Evolutionary conservation across 2,797 vertebrate genomes (phyloP).

Genomic region (Cuniculus paca): DNA sequence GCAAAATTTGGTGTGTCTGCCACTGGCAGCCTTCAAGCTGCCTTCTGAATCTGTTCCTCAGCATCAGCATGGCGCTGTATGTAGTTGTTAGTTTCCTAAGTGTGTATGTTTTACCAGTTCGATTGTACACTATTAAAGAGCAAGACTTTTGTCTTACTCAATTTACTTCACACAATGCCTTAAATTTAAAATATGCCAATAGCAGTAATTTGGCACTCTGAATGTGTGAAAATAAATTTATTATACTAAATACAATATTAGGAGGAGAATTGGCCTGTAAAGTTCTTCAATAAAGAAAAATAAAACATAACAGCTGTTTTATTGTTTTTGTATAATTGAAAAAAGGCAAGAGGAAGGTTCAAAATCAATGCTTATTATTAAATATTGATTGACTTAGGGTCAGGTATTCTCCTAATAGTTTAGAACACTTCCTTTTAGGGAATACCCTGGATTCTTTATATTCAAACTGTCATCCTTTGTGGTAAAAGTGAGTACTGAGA

Average conservation of each 20-base stretch:
- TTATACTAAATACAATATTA: background rate
- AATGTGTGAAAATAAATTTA: background rate
- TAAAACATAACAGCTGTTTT: background rate
- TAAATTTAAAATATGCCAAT: background rate
- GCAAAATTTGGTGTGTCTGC: background rate
- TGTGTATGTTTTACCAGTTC: background rate
- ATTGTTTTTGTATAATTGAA: background rate
- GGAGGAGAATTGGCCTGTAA: background rate
- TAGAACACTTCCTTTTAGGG: slow-evolving; percentile 33
- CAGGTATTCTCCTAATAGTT: slow-evolving; percentile 63
- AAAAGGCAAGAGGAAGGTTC: background rate
- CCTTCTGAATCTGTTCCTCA: background rate
- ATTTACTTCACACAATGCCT: background rate
- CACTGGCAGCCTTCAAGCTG: background rate
- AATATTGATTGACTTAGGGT: slow-evolving; percentile 49
- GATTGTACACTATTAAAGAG: background rate
- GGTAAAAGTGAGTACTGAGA: slow-evolving; percentile 70
- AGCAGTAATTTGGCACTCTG: background rate
- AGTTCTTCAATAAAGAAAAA: slow-evolving; percentile 44
- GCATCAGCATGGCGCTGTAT: background rate
- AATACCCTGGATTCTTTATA: slow-evolving; percentile 58
- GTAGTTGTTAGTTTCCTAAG: background rate
- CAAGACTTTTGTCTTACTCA: background rate
- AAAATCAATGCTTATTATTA: slow-evolving; percentile 60
- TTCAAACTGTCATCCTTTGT: slow-evolving; percentile 67